These are phyloP conservation scores for Charadrius vociferus DNA, from an alignment of 2,113 vertebrate genomes.

Conservation along the genomic window DNA sequence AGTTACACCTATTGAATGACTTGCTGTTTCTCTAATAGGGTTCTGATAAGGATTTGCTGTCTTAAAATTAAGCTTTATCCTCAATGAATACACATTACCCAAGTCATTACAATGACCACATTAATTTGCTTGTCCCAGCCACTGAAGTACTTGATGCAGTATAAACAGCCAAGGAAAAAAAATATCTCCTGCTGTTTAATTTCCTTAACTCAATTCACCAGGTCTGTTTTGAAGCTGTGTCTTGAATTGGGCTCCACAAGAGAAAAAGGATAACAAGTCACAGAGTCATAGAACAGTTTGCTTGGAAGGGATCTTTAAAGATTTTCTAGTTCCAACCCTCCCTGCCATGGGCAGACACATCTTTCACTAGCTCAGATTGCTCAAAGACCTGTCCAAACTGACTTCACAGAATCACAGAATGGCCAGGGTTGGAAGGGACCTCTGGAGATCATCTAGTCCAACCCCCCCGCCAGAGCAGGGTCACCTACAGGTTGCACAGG, in stretches of 20 bases:
- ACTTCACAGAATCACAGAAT: no score
- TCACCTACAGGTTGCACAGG: no score
- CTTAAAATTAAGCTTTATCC: background rate
- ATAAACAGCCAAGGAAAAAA: background rate
- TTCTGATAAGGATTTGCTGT: background rate
- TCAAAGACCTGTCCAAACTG: background rate
- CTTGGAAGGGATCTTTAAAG: background rate
- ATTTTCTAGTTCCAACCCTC: background rate
- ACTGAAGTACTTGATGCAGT: background rate
- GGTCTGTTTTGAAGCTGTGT: background rate
- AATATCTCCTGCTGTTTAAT: background rate
- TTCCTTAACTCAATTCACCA: background rate
- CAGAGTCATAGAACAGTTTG: background rate
- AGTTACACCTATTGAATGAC: background rate
- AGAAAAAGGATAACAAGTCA: background rate
- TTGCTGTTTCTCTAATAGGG: background rate
- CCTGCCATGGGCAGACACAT: background rate
- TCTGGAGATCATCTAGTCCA: no score
- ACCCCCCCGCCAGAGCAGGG: no score
- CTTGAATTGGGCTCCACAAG: background rate
- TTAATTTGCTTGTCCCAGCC: background rate
- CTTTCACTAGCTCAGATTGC: background rate
- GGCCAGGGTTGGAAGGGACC: no score
- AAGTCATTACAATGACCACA: background rate
- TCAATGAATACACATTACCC: background rate